Conservation (phyloP, 2,113 vertebrate species). For the Glareola pratincola region DNA sequence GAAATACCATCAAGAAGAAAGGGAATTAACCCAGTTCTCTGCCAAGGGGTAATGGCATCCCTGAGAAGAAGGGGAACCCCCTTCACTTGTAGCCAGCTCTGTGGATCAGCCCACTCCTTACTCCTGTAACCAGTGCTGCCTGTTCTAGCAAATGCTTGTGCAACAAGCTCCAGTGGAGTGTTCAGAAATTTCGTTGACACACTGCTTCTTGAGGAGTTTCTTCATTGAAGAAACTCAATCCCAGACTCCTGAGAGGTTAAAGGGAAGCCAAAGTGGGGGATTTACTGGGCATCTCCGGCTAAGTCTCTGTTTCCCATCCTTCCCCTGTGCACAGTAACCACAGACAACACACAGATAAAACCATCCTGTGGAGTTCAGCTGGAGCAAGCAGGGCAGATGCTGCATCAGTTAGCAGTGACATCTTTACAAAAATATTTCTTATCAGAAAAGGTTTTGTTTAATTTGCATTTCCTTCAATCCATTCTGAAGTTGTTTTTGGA, state of each 20-base stretch:
- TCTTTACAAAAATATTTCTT: not conserved
- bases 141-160: not conserved
- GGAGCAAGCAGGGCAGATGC: not conserved
- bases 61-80: conserved; percentile 3
- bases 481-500: not conserved
- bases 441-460: not conserved
- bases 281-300: fast-evolving
- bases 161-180: not conserved
- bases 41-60: not conserved
- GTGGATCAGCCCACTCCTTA: not conserved
- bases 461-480: not conserved
- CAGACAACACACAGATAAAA: not conserved
- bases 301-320: not conserved
- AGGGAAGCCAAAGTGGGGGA: not conserved
- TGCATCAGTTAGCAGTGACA: not conserved
- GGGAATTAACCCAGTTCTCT: not conserved
- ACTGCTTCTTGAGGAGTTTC: not conserved
- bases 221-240: not conserved
- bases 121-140: not conserved
- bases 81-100: not conserved
- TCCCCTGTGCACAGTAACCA: not conserved
- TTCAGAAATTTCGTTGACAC: not conserved
- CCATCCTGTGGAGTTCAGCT: not conserved
- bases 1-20: not conserved
- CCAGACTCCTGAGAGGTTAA: not conserved